Conservation (phyloP, 2,888 invertebrate species). For the Eupithecia pulchellata region DNA sequence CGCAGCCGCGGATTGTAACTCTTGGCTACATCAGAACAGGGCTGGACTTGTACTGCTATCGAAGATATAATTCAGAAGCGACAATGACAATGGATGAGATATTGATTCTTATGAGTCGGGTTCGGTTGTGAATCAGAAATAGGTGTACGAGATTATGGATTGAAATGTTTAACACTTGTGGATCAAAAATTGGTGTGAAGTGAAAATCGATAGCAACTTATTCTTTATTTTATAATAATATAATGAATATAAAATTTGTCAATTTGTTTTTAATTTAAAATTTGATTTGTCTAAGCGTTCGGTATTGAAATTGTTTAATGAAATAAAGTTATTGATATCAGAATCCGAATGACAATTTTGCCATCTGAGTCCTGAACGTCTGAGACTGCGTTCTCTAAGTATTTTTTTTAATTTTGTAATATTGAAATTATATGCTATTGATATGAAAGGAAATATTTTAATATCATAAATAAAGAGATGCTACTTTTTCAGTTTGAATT, state of each 20-base stretch:
- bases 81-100: constrained; percentile 31
- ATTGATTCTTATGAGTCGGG: constrained; percentile 27
- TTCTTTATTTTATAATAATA: too few relatives aligned
- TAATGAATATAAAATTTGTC: too few relatives aligned
- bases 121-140: constrained; percentile 13
- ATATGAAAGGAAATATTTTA: too few relatives aligned
- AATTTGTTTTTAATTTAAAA: too few relatives aligned
- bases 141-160: background rate
- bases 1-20: constrained; percentile 74
- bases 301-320: too few relatives aligned
- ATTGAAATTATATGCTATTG: background rate
- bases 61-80: constrained; percentile 38
- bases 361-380: background rate
- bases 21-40: constrained; percentile 64
- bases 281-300: too few relatives aligned
- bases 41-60: constrained; percentile 49
- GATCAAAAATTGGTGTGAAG: too few relatives aligned
- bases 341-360: background rate
- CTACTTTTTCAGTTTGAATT: background rate
- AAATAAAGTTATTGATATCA: too few relatives aligned
- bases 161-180: constrained; percentile 7
- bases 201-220: too few relatives aligned
- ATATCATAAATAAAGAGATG: background rate
- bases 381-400: background rate
- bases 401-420: background rate